Evolutionary conservation across 2,113 vertebrate species (phyloP).

Genomic region (Mesoclemmys tuberculata): DNA sequence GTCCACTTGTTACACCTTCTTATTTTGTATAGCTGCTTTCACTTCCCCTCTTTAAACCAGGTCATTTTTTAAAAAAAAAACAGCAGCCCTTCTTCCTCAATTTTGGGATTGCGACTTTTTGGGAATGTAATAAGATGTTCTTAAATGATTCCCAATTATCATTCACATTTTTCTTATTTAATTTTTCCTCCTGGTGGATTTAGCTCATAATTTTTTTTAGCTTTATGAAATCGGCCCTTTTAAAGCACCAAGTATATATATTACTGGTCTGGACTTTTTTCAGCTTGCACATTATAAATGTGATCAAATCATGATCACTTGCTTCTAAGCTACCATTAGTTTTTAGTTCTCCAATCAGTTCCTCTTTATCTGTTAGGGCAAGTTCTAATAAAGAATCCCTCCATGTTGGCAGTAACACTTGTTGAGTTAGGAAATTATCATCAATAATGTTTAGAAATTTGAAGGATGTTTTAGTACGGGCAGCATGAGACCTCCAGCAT

Average conservation of each 20-base stretch:
- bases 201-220: neutral
- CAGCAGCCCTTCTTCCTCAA: neutral
- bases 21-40: neutral
- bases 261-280: no score
- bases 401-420: neutral
- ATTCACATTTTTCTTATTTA: neutral
- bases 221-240: neutral
- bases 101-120: neutral
- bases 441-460: neutral
- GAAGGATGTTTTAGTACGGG: neutral
- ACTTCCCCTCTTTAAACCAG: neutral
- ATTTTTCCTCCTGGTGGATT: neutral
- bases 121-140: neutral
- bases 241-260: neutral
- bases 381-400: neutral
- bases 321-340: neutral
- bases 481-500: neutral
- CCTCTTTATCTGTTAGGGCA: neutral
- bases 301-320: neutral
- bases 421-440: neutral
- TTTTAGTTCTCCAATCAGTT: neutral
- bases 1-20: neutral
- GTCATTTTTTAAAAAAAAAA: neutral
- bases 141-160: neutral
- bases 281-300: neutral